Conservation (phyloP, 2,113 vertebrate genomes). For the Platanista minor region DNA sequence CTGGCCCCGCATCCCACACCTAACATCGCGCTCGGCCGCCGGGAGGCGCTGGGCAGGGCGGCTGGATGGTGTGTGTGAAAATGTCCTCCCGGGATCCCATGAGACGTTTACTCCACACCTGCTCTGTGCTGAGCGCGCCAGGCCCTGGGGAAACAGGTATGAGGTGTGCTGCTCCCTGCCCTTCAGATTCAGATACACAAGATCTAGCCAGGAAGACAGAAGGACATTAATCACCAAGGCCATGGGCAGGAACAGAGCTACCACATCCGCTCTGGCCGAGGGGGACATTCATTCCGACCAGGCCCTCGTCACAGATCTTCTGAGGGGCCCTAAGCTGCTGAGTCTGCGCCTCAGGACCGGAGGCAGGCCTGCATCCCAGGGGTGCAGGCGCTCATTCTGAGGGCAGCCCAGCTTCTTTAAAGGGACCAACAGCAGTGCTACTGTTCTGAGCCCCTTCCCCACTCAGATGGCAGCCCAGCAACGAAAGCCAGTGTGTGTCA, state of each 20-base stretch:
- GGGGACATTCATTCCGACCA: neutral
- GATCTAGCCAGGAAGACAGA: neutral
- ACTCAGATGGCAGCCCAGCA: neutral
- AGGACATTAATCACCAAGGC: neutral
- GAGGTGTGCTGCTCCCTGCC: neutral
- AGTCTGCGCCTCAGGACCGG: neutral
- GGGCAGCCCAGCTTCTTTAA: neutral
- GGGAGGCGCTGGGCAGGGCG: neutral
- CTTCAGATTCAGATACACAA: neutral
- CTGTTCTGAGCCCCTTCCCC: neutral
- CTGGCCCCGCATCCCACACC: neutral
- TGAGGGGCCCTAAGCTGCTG: no score
- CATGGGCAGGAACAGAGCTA: neutral
- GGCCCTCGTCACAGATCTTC: neutral
- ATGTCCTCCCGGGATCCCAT: neutral
- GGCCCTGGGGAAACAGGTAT: neutral
- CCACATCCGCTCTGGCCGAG: neutral
- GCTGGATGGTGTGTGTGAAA: neutral
- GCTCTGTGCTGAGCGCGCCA: neutral
- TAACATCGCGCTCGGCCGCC: neutral
- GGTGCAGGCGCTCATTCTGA: neutral
- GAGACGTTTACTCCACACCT: neutral
- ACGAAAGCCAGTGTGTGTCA: neutral
- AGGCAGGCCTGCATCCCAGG: neutral
- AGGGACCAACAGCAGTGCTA: neutral